Evolutionary conservation across 2,888 invertebrate species (phyloP), one percentile per base, ranked within the genome.

Genomic region (Cheilosia pagana): DNA sequence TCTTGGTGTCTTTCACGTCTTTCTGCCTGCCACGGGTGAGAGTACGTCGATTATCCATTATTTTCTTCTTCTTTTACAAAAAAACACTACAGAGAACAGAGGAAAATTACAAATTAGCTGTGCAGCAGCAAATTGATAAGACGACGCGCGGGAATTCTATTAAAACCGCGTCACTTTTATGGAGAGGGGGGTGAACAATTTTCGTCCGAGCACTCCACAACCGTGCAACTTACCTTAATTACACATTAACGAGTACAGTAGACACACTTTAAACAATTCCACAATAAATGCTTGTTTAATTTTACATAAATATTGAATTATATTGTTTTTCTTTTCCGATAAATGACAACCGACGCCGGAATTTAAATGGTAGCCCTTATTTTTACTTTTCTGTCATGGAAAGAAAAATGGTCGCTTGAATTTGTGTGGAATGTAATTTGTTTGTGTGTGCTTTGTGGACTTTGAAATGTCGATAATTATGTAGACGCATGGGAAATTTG

Each of bases 11-110:
- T 43, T 72, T 77, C 8, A 41, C 16, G 14, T 57, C 63, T 43
- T 68, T 77, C 7, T 43, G 50, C 5, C 88, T 86, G 3, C 88
- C 87, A 59, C 88, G 87, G 52, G 86, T 87, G 62, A 63, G 28
- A 39, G 86, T 86, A 35, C 88, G 88, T 52, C 88, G 87, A 23
- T 79, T 87, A 62, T 88, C 88, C 88, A 88, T 88, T 60, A 41
- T 81, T 72, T 12, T 35, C 35, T 35, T 35, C 35, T 21, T 65
- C 41, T 70, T 57, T 48, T 43, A 21, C 6, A 45, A 59, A 45
- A 43, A 41, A 39, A 39, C 48, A 41, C 39, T 25, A 19, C 0
- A 43, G 4, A 43, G 4, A 53, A 23, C 12, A 52, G 45, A 14
- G 50, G 14, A 48, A 48, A 67, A 59, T 10, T 21, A 55, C 4